Conservation (phyloP, 64 coral and sea anemone genomes). For the Exaiptasia diaphana region DNA sequence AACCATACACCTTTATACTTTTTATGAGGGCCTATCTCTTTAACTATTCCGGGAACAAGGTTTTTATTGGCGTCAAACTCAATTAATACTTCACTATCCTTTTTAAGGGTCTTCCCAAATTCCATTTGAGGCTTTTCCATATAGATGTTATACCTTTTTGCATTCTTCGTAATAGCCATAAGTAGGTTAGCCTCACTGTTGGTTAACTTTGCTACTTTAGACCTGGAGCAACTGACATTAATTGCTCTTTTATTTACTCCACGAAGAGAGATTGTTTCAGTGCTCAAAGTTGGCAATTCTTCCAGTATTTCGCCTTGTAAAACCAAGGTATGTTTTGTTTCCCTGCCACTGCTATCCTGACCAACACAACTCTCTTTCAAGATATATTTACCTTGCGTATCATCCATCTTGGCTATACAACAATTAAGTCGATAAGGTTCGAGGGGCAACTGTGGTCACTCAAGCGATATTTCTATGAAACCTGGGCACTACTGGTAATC, state of each 20-base stretch:
- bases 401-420: conserved; percentile 16
- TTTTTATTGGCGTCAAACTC: too few species aligned
- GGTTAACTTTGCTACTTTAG: conserved; percentile 23
- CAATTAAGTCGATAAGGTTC: background rate
- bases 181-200: conserved; percentile 73
- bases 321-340: background rate
- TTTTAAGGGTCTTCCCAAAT: conserved; percentile 33
- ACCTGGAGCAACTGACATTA: conserved; percentile 18
- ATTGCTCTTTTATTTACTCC: background rate
- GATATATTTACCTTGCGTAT: conserved; percentile 51
- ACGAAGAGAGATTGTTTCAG: conserved; percentile 1
- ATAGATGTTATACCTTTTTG: conserved; percentile 31
- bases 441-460: too few species aligned
- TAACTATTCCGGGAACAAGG: too few species aligned
- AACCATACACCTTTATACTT: too few species aligned
- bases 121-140: conserved; percentile 45
- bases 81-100: conserved; percentile 47
- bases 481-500: too few species aligned
- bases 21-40: too few species aligned
- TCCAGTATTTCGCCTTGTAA: conserved; percentile 61
- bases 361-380: conserved; percentile 54
- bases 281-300: conserved; percentile 22
- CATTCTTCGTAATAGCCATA: conserved; percentile 26
- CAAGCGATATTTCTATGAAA: background rate
- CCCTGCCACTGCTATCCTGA: background rate